These are phyloP conservation scores for Malthinus seriepunctatus DNA, from an alignment of 2,888 invertebrate species.

Conservation along the genomic window DNA sequence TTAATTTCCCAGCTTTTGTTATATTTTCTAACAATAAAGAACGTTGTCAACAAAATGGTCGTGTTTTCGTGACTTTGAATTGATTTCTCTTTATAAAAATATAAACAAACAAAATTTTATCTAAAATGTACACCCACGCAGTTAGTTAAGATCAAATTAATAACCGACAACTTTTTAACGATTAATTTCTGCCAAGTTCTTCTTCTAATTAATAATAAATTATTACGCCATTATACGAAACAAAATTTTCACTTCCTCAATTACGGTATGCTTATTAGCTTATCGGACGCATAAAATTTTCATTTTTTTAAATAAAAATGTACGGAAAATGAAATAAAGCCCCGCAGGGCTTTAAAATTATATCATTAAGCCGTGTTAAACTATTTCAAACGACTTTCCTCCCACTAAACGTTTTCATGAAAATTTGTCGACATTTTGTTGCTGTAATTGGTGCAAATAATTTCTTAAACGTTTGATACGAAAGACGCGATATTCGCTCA, in stretches of 20 bases:
- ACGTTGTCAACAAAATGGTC: neutral
- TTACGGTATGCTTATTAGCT: too few species aligned
- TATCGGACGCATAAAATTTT: neutral
- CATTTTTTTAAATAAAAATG: neutral
- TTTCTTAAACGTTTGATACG: too few species aligned
- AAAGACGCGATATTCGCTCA: too few species aligned
- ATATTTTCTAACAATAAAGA: neutral
- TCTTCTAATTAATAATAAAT: constrained; percentile 7
- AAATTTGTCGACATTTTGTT: too few species aligned
- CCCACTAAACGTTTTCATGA: too few species aligned
- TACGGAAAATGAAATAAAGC: neutral
- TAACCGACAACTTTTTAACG: neutral
- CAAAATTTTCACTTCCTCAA: constrained; percentile 1
- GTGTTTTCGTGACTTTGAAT: constrained; percentile 2
- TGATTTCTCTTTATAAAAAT: neutral
- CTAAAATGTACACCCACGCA: neutral
- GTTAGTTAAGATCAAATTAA: constrained; percentile 5
- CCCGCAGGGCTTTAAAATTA: too few species aligned
- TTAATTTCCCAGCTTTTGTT: neutral
- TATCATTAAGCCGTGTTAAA: too few species aligned
- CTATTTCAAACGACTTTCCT: too few species aligned
- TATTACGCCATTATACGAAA: neutral
- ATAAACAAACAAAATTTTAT: constrained; percentile 1
- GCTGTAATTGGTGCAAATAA: too few species aligned
- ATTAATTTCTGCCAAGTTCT: neutral